A percentile compares a stretch with the other conserved stretches of the same genome.
These are phyloP conservation scores for Gobio occitaniae DNA, from an alignment of 2,797 vertebrate genomes.

Conservation along the genomic window DNA sequence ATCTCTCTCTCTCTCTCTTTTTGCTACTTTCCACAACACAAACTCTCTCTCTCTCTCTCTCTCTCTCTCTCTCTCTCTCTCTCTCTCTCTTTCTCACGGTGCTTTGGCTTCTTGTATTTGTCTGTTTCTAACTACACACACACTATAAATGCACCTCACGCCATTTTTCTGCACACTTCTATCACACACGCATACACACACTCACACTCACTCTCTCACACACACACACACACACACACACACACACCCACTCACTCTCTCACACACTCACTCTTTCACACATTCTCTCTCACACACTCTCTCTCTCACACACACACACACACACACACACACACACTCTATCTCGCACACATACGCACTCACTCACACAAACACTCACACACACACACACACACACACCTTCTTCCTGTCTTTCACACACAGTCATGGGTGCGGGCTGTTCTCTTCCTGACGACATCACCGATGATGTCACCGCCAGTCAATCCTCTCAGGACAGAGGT, in stretches of 20 bases:
- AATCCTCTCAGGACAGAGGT: slow-evolving; percentile 72
- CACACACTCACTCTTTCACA: neutral
- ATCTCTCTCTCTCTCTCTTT: slow-evolving; percentile 47
- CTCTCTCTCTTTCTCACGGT: neutral
- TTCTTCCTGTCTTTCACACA: slow-evolving; percentile 69
- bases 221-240: neutral
- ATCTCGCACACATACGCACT: neutral
- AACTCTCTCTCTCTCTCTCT: slow-evolving; percentile 2
- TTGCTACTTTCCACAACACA: slow-evolving; percentile 13
- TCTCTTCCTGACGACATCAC: slow-evolving; percentile 79
- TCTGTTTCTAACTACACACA: slow-evolving; percentile 9
- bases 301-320: neutral
- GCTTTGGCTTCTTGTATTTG: slow-evolving; percentile 12
- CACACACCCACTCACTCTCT: neutral
- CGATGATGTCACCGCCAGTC: slow-evolving; percentile 75
- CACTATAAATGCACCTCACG: neutral
- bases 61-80: slow-evolving; percentile 23
- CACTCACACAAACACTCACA: slow-evolving; percentile 31
- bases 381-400: slow-evolving; percentile 51
- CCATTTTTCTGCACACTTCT: neutral
- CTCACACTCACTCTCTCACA: too few relatives aligned
- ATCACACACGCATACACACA: neutral
- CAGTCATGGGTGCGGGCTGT: slow-evolving; percentile 83
- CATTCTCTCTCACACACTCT: neutral
- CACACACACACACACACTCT: slow-evolving; percentile 22